Evolutionary conservation across 2,113 vertebrate genomes (phyloP).

Genomic region (Amblyornis subalaris): DNA sequence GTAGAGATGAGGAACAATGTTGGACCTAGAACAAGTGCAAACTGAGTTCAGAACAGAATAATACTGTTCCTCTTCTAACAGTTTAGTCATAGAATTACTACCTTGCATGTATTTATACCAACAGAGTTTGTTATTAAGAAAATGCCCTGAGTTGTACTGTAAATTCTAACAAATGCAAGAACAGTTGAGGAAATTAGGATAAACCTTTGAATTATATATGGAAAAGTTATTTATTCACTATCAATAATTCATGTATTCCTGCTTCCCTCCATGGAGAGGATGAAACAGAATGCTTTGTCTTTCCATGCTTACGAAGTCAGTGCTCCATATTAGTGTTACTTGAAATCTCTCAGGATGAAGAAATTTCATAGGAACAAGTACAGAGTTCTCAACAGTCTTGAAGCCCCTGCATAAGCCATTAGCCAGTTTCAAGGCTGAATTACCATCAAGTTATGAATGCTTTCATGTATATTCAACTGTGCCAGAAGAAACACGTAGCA

Average conservation of each 20-base stretch:
- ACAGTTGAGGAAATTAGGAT: not conserved
- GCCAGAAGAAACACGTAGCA: not conserved
- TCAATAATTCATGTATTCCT: not conserved
- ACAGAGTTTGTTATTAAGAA: not conserved
- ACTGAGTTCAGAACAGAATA: not conserved
- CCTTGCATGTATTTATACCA: not conserved
- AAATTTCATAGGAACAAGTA: not conserved
- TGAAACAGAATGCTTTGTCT: not conserved
- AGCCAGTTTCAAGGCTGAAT: not conserved
- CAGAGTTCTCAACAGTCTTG: not conserved
- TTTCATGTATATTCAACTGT: slow-evolving; percentile 5
- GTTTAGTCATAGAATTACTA: not conserved
- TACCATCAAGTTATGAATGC: not conserved
- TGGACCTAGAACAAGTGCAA: not conserved
- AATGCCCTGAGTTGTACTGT: not conserved
- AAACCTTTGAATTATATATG: not conserved
- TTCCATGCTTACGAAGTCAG: not conserved
- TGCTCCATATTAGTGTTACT: not conserved
- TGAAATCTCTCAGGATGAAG: slow-evolving; percentile 8
- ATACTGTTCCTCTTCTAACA: not conserved
- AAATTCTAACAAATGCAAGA: not conserved
- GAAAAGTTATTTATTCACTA: not conserved
- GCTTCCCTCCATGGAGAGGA: not conserved
- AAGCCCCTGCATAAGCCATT: slow-evolving; percentile 14
- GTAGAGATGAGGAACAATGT: not conserved